Conservation (phyloP, 1,140 invertebrate genomes). For the Halictus rubicundus region DNA sequence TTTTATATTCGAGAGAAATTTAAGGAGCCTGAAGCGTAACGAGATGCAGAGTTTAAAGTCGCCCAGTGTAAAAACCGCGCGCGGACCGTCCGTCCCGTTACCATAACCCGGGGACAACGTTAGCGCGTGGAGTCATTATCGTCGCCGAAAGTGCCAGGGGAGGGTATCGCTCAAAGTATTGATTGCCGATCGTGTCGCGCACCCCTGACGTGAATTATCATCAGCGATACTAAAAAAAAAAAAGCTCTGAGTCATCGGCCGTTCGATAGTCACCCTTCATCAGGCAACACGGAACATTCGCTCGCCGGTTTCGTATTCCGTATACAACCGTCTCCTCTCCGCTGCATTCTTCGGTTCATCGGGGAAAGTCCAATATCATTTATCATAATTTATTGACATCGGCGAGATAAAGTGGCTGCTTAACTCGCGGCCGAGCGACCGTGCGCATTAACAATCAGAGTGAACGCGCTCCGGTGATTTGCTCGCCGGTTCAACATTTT, state of each 20-base stretch:
- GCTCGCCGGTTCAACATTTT: not conserved
- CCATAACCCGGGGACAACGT: constrained; percentile 21
- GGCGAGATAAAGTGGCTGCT: constrained; percentile 18
- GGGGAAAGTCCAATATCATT: constrained; percentile 31
- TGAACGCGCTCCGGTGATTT: not conserved
- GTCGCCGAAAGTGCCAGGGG: constrained; percentile 49
- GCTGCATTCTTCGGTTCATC: constrained; percentile 25
- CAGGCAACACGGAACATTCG: constrained; percentile 52
- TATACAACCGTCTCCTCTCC: constrained; percentile 36
- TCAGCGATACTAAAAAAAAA: constrained; percentile 70
- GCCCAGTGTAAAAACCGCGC: not conserved
- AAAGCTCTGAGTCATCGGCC: constrained; percentile 72
- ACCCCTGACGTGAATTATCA: constrained; percentile 75
- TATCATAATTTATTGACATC: constrained; percentile 43
- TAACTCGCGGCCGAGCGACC: constrained; percentile 1
- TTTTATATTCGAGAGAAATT: no score
- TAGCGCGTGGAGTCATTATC: constrained; percentile 43
- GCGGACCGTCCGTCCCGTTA: constrained; percentile 4
- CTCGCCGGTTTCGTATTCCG: constrained; percentile 42
- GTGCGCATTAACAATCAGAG: not conserved
- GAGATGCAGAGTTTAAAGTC: constrained; percentile 15
- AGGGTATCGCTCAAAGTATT: constrained; percentile 65
- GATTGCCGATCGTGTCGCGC: constrained; percentile 73
- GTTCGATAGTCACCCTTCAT: constrained; percentile 68
- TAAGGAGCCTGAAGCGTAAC: no score